These are phyloP conservation scores for Silurus meridionalis DNA, from an alignment of 2,113 vertebrate species.

Conservation along the genomic window DNA sequence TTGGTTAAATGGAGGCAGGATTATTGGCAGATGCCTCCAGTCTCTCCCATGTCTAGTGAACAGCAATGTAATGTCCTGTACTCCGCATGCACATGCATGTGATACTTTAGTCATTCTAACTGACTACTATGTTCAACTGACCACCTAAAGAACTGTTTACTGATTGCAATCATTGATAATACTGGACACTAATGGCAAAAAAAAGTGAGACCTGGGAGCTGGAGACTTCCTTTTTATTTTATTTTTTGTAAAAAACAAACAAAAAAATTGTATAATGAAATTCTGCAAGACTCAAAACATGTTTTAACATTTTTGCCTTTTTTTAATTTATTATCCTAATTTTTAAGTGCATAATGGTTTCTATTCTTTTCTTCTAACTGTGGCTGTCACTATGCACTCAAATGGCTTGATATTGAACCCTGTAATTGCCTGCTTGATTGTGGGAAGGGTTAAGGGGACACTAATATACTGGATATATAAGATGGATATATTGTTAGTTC, in stretches of 20 bases:
- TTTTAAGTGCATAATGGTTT: slow-evolving; percentile 47
- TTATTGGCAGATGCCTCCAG: neutral
- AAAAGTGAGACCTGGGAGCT: neutral
- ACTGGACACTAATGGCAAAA: neutral
- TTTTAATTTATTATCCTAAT: slow-evolving; percentile 16
- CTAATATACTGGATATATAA: slow-evolving; percentile 55
- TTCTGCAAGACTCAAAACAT: neutral
- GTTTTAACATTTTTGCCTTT: slow-evolving; percentile 39
- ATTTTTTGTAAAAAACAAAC: slow-evolving; percentile 49
- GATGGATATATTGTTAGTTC: slow-evolving; percentile 64
- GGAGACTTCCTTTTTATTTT: slow-evolving; percentile 24
- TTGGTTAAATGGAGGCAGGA: neutral
- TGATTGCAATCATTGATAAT: neutral
- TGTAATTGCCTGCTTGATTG: slow-evolving; percentile 86
- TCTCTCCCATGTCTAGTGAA: neutral
- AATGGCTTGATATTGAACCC: slow-evolving; percentile 78
- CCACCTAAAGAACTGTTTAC: neutral
- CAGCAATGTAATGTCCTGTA: neutral
- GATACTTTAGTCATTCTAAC: neutral
- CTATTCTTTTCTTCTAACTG: slow-evolving; percentile 76
- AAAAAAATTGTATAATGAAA: neutral
- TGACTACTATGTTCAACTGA: neutral
- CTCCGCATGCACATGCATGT: neutral
- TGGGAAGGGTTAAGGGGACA: slow-evolving; percentile 60
- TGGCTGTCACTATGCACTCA: slow-evolving; percentile 93